Evolutionary conservation across 2,888 invertebrate species (phyloP).

Genomic region (Catotricha subobsoleta): DNA sequence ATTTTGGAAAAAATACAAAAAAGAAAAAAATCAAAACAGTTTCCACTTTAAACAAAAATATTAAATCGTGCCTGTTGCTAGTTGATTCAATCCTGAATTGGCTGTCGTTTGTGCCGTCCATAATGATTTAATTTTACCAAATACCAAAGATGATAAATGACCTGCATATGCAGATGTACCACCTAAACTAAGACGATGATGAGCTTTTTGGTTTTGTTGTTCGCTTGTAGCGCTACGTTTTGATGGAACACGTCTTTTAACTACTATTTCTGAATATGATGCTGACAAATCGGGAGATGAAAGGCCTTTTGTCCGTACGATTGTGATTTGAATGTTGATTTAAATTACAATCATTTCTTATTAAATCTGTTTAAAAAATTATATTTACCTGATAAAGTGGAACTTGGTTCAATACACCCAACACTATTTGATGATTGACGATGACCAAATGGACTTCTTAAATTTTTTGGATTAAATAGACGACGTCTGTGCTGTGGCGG

Average conservation of each 20-base stretch:
- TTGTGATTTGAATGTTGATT: neutral
- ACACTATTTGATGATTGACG: conserved; percentile 16
- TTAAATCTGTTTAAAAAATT: neutral
- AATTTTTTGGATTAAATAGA: conserved; percentile 63
- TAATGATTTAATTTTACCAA: conserved; percentile 75
- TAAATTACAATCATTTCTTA: no score
- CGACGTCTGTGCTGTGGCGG: conserved; percentile 62
- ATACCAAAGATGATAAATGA: conserved; percentile 37
- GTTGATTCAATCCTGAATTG: conserved; percentile 61
- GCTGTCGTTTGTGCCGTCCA: conserved; percentile 65
- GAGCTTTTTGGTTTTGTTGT: no score
- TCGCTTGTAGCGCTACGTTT: conserved; percentile 18
- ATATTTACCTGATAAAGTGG: conserved; percentile 48
- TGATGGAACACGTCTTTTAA: conserved; percentile 20
- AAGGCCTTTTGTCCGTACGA: conserved; percentile 8
- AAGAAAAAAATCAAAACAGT: no score
- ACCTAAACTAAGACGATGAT: conserved; percentile 24
- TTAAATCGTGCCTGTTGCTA: conserved; percentile 47
- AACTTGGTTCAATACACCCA: conserved; percentile 37
- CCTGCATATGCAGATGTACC: conserved; percentile 28
- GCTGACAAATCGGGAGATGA: conserved; percentile 25
- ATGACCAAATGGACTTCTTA: conserved; percentile 55
- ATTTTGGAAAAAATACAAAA: conserved; percentile 1
- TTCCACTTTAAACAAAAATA: no score
- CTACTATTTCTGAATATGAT: conserved; percentile 27